Evolutionary conservation across 2,888 invertebrate genomes (phyloP), one percentile per base, ranked within the genome.

Genomic region (Tachina fera): DNA sequence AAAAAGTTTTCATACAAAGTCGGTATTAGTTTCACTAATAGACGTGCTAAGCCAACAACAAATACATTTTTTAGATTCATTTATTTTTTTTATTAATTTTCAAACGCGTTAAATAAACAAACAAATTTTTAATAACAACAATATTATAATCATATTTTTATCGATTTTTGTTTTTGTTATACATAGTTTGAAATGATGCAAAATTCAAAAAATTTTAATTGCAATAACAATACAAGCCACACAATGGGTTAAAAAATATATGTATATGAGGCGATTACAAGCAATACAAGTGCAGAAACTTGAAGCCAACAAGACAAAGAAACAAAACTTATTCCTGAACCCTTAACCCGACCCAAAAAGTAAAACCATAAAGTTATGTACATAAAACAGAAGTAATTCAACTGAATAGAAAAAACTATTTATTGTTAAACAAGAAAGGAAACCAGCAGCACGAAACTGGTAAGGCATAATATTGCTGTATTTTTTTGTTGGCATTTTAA

Each of bases 281-380:
- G 43, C 56, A 60, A 19, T 47, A 14, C 41, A 16, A 49, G 19
- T 11, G 51, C 19, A 63, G 49, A 41, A 14, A 14, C 65, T 14
- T n/a, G 9, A 67, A 41, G 9, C 41, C 43, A n/a, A 13, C 14
- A 51, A 49, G 41, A 5, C 53, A 47, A 13, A 31, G 4, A 0
- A 53, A 63, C n/a, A 39, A 56, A 58, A 39, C 67, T 58, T 51
- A 47, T 63, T 56, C 16, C 16, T 60, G 65, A 39, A 61, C 72
- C 41, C 67, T 72, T 77, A 72, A 60, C 43, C 51, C 58, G 41
- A 75, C 47, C 63, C 56, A 71, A 65, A n/a, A 76, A 51, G 22
- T 11, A 58, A 11, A 5, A 45, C 16, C 11, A 80, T 74, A 68
- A 13, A 14, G 31, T 58, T 53, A n/a, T n/a, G n/a, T n/a, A 10